Base-by-base conservation (phyloP, 1,140 invertebrate species). In the Drosophila busckii region DNA sequence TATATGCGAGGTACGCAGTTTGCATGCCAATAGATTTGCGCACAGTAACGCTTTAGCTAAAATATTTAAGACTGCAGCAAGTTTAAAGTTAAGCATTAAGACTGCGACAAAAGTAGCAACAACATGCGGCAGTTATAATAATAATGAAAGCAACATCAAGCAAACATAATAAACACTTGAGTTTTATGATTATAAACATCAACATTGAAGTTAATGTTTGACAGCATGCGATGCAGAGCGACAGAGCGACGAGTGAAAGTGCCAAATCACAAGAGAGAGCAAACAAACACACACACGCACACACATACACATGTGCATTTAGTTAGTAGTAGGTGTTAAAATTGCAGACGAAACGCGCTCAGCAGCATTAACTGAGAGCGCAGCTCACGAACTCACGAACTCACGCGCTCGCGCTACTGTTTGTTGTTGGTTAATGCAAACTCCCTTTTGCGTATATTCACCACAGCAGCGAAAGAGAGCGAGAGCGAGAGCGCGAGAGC, bases 251-350 rank as follows among this genome's bases (percentile, higher is more conserved):
- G 37, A 15, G 34, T 13, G 13, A 40, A 2, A 10, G 31, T 8
- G 17, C 15, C 13, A 28, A 15, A 9, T 23, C 13, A 17, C 13
- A 19, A 55, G 41, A 25, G 29, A 41, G 3, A 42, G 37, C 5
- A 28, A 34, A 31, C 37, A 40, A 41, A 22, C 35, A 13, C 9
- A 55, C 32, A 29, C 50, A 42, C 31, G 41, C 31, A 52, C 32
- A 35, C 23, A 16, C 16, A 31, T 12, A 35, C 59, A 56, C 65
- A 80, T 71, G 73, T 71, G 64, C 63, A 49, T 69, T 78, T 64
- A 71, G 62, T 60, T 60, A 59, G 73, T 64, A 78, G 67, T 78
- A 78, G 73, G 73, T 80, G 73, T 80, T 80, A 69, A 82, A 80
- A 80, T 73, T 69, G 73, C 73, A 80, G 53, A 78, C 80, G 67